phyloP scores from a whole-genome alignment of 2,797 vertebrate genomes.

The Mionectes olivaceus region DNA sequence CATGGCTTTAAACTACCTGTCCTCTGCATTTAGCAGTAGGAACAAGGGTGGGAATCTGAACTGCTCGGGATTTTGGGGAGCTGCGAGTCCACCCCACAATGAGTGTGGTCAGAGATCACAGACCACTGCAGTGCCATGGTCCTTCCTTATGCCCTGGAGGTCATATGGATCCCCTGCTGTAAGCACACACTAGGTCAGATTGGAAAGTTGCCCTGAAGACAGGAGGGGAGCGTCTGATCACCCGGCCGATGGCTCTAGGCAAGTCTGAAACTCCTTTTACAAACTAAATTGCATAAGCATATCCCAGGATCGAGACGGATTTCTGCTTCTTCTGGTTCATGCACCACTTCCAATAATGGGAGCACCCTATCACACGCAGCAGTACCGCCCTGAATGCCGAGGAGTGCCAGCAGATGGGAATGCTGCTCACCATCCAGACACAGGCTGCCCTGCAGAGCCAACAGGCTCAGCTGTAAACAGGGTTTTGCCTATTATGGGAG shows the following conservation, averaged over 20 bases:
- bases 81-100: not conserved
- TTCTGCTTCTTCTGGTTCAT: not conserved
- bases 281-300: not conserved
- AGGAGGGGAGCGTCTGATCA: not conserved
- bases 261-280: not conserved
- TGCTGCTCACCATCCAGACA: not conserved
- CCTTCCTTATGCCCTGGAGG: not conserved
- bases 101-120: not conserved
- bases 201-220: not conserved
- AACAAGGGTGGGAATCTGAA: not conserved
- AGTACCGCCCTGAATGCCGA: not conserved
- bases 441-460: not conserved
- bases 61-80: not conserved
- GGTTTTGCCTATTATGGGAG: not conserved
- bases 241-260: not conserved
- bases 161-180: rapidly evolving
- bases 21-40: not conserved
- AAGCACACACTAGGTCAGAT: not conserved
- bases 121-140: rapidly evolving
- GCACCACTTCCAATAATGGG: not conserved
- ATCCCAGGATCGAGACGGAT: not conserved
- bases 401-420: not conserved
- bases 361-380: rapidly evolving
- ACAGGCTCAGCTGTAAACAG: not conserved
- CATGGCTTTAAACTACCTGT: rapidly evolving